phyloP scores from a whole-genome alignment of 2,797 vertebrate species.

The Sebastes variabilis region DNA sequence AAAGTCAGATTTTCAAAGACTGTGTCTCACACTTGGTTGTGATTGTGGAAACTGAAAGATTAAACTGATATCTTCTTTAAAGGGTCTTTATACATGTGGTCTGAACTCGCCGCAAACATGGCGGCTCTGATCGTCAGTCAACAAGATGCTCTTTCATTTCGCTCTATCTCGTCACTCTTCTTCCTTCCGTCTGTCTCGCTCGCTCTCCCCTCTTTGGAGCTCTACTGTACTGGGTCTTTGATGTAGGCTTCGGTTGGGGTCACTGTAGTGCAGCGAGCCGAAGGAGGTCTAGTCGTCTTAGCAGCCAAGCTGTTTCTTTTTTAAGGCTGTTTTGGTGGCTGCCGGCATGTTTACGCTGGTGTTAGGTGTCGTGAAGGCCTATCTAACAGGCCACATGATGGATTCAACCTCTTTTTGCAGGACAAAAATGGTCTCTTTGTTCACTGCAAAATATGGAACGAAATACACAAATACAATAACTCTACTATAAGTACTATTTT shows the following conservation, averaged over 20 bases:
- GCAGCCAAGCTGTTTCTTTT: conserved; percentile 56
- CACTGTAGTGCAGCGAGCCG: conserved; percentile 34
- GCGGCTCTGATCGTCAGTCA: background rate
- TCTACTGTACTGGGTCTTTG: conserved; percentile 34
- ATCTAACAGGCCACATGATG: conserved; percentile 12
- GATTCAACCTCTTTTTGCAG: conserved; percentile 10
- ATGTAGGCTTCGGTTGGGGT: conserved; percentile 37
- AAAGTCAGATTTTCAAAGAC: background rate
- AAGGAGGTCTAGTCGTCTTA: conserved; percentile 51
- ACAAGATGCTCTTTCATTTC: conserved; percentile 10
- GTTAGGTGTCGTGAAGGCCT: conserved; percentile 18
- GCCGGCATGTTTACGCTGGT: conserved; percentile 38
- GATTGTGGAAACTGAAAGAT: background rate
- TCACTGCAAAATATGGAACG: background rate
- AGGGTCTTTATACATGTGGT: background rate
- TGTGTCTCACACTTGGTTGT: background rate
- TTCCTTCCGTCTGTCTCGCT: background rate
- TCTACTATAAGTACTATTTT: background rate
- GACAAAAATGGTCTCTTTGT: background rate
- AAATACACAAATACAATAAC: background rate
- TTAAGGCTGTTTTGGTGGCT: conserved; percentile 44
- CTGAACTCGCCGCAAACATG: background rate
- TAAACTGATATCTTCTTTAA: background rate
- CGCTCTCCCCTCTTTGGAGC: background rate
- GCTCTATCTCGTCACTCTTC: background rate